Evolutionary conservation across 1,140 invertebrate species (phyloP).

Genomic region (Limonius californicus): DNA sequence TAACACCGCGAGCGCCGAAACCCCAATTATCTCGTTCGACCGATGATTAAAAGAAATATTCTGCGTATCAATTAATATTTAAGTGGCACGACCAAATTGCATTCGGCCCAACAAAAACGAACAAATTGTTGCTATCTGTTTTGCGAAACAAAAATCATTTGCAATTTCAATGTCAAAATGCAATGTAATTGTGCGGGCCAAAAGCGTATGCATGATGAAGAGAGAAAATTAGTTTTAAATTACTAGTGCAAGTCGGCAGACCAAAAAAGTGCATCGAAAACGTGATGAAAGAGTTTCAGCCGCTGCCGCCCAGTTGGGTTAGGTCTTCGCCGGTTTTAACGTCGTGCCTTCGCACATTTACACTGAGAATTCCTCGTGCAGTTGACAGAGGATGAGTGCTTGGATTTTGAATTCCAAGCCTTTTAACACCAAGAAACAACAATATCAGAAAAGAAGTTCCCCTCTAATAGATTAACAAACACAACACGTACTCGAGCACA

Average conservation of each 20-base stretch:
- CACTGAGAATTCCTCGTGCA: background rate
- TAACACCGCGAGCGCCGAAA: no score
- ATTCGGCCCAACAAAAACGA: background rate
- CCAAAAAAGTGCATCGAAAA: conserved; percentile 11
- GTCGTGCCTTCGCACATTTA: conserved; percentile 1
- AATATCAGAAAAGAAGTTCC: no score
- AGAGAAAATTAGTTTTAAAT: conserved; percentile 17
- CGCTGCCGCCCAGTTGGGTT: conserved; percentile 4
- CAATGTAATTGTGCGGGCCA: background rate
- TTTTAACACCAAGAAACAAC: conserved; percentile 4
- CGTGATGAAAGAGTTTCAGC: conserved; percentile 9
- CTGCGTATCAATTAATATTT: no score
- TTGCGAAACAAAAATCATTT: background rate
- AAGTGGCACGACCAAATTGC: background rate
- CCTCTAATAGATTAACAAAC: background rate
- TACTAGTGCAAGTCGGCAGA: conserved; percentile 4
- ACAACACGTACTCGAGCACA: background rate
- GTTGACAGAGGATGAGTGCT: conserved; percentile 2
- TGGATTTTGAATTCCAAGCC: background rate
- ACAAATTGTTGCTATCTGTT: background rate
- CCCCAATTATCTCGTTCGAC: no score
- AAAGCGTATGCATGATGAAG: background rate
- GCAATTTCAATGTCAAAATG: background rate
- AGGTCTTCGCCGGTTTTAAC: background rate
- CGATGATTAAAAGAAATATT: no score